Conservation (phyloP, 2,888 invertebrate species). For the Noctuana brunneofusca region DNA sequence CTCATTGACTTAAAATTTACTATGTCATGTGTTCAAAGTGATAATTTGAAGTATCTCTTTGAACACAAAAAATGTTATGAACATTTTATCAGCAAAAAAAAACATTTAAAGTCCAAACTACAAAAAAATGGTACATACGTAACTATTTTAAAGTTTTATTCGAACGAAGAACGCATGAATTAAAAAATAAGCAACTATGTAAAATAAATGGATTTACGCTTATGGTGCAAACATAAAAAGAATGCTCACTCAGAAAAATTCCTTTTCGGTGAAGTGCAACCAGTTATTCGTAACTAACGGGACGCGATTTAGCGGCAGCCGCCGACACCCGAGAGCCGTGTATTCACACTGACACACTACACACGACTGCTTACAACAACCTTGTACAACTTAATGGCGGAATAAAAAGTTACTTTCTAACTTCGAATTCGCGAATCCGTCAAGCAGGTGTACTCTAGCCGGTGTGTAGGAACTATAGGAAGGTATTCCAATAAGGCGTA, state of each 20-base stretch:
- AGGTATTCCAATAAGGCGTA: constrained; percentile 20
- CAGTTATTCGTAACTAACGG: constrained; percentile 43
- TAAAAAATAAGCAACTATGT: not conserved
- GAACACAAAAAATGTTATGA: too few species aligned
- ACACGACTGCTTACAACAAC: constrained; percentile 63
- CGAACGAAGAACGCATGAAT: not conserved
- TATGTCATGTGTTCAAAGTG: not conserved
- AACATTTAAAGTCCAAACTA: not conserved
- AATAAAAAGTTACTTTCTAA: constrained; percentile 78
- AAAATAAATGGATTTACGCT: constrained; percentile 6
- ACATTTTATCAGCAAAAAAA: not conserved
- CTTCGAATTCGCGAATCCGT: constrained; percentile 59
- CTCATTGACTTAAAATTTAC: not conserved
- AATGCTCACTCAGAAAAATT: constrained; percentile 45
- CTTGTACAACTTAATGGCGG: constrained; percentile 63
- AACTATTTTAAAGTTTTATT: too few species aligned
- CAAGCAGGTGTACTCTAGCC: constrained; percentile 32
- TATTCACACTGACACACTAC: constrained; percentile 59
- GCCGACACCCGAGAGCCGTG: constrained; percentile 47
- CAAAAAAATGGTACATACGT: not conserved
- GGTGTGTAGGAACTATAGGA: constrained; percentile 8
- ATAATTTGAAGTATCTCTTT: too few species aligned
- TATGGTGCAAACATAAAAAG: constrained; percentile 31
- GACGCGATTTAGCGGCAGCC: constrained; percentile 42
- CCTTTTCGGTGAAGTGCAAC: constrained; percentile 42